Percentiles rank a stretch among this genome's conserved stretches.
Evolutionary conservation across 2,113 vertebrate species (phyloP).

Genomic region (Psittacus erithacus): DNA sequence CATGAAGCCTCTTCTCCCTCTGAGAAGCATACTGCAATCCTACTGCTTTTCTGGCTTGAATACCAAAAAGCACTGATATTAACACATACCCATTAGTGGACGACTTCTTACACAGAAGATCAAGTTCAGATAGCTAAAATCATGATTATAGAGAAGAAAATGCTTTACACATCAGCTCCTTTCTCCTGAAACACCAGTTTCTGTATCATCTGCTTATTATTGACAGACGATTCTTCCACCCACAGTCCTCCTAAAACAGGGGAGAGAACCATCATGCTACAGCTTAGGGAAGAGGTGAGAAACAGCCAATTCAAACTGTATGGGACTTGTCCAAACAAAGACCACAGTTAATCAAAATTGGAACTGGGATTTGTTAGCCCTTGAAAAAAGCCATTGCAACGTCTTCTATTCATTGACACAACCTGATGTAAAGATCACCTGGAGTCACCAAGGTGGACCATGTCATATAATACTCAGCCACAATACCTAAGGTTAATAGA

Average conservation of each 20-base stretch:
- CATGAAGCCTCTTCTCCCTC: neutral
- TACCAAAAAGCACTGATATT: neutral
- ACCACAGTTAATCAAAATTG: neutral
- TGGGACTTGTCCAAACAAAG: neutral
- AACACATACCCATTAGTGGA: neutral
- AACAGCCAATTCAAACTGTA: neutral
- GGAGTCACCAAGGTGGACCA: neutral
- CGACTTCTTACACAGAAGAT: neutral
- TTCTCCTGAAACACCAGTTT: neutral
- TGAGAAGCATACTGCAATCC: accelerated
- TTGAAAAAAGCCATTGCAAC: neutral
- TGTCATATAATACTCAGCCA: neutral
- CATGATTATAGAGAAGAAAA: neutral
- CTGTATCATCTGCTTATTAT: neutral
- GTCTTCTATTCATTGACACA: neutral
- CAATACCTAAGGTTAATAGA: neutral
- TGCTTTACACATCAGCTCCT: neutral
- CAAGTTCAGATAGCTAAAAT: neutral
- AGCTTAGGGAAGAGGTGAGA: neutral
- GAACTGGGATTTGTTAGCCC: neutral
- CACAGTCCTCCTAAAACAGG: neutral
- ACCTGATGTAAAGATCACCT: neutral
- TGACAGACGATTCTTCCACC: neutral
- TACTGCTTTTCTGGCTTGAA: neutral
- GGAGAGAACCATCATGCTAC: neutral